phyloP scores from a whole-genome alignment of 2,888 invertebrate species.

The Saturnia pavonia region DNA sequence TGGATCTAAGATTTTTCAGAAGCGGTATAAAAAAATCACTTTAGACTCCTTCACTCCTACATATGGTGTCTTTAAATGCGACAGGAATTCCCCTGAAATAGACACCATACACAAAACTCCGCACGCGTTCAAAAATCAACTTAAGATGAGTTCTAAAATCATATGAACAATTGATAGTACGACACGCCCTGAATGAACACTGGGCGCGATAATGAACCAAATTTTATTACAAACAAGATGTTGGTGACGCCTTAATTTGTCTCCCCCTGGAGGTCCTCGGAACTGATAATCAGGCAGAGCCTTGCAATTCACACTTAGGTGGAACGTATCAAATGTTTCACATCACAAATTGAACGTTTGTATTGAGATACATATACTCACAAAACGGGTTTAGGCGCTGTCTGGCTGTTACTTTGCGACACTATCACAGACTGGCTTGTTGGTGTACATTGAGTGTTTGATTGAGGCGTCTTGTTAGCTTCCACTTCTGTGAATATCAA shows the following conservation, averaged over 20 bases:
- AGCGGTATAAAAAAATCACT: no score
- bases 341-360: no score
- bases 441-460: constrained; percentile 43
- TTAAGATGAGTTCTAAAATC: no score
- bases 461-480: constrained; percentile 41
- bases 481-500: constrained; percentile 51
- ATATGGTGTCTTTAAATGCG: background rate
- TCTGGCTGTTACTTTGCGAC: constrained; percentile 67
- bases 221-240: no score
- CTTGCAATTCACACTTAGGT: no score
- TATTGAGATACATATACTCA: constrained; percentile 43
- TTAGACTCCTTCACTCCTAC: background rate
- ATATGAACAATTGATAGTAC: background rate
- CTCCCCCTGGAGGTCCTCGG: no score
- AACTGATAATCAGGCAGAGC: no score
- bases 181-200: no score
- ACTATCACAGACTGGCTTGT: constrained; percentile 73
- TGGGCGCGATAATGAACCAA: no score
- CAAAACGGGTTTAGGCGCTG: constrained; percentile 57
- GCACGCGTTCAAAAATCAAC: background rate
- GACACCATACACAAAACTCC: background rate
- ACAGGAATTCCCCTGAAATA: background rate
- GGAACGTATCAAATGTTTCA: no score
- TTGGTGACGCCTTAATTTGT: no score
- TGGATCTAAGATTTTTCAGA: no score